Evolutionary conservation across 1,140 invertebrate genomes (phyloP), one percentile per base, ranked within the genome.

Genomic region (Sminthurides bifidus): DNA sequence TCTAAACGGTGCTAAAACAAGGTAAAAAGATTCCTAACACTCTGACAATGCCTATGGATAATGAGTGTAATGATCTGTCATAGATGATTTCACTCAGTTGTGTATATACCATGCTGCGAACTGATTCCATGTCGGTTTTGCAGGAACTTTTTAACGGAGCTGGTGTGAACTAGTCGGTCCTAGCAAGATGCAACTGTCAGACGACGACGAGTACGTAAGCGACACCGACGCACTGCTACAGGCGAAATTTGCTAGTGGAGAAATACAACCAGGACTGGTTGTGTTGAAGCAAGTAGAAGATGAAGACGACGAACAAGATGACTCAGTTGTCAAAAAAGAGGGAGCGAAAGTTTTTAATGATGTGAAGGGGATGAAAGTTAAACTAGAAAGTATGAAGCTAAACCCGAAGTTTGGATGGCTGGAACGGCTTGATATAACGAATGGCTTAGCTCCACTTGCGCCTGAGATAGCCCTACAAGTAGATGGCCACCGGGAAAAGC

Each of bases 221-320:
- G 61, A 63, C 41, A 54, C 54, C 19, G 59, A 64, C 26, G 52
- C 19, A 50, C 60, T 91, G 84, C 69, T 92, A 44, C 87, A 87
- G 79, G 79, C 84, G 71, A 87, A 87, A 1, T 89, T 91, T 71
- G 80, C 80, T 1, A 77, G 78, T 59, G 87, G 87, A 10, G 72
- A 82, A 51, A 61, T 93, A 0, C 87, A 92, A 69, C 84, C 87
- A 0, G 89, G 89, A 10, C 68, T 92, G 0, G 90, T 90, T 72
- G 59, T 68, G 19, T 73, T 80, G 56, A 76, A 79, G 37, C 56
- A 46, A n/a, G 65, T 64, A 48, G 50, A 58, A 44, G 58, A 58
- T 12, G 76, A 79, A 60, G 69, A 69, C 38, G 69, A 77, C 40
- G 76, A 77, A 27, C 79, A 77, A 65, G 68, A 69, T 44, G 51